These are phyloP conservation scores for Molorchus minor DNA, from an alignment of 2,888 invertebrate species.

Conservation along the genomic window DNA sequence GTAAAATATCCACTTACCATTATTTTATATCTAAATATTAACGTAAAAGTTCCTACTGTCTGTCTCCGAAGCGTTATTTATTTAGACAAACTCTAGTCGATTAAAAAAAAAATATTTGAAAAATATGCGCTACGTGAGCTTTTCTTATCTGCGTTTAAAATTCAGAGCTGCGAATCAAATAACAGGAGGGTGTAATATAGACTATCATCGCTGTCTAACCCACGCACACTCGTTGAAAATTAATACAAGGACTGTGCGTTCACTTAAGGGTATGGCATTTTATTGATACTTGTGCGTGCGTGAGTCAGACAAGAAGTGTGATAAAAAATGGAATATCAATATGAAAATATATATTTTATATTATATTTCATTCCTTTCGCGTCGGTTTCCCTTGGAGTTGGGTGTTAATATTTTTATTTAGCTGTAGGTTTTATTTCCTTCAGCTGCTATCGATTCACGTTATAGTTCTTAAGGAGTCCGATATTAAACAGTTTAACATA, in stretches of 20 bases:
- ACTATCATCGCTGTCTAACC: slow-evolving; percentile 21
- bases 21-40: too few species aligned
- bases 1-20: too few species aligned
- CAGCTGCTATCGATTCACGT: too few species aligned
- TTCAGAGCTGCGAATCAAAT: not conserved
- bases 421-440: too few species aligned
- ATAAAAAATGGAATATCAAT: slow-evolving; percentile 21
- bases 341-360: slow-evolving; percentile 13
- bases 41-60: too few species aligned
- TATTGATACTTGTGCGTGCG: slow-evolving; percentile 23
- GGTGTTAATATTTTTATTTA: slow-evolving; percentile 1
- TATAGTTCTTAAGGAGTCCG: too few species aligned
- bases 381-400: not conserved
- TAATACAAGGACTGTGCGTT: slow-evolving; percentile 18
- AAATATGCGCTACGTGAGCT: not conserved
- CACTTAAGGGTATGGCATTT: slow-evolving; percentile 12
- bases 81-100: too few species aligned
- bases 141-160: not conserved
- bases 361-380: not conserved
- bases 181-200: slow-evolving; percentile 2
- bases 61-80: too few species aligned
- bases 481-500: too few species aligned
- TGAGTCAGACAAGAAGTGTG: slow-evolving; percentile 20
- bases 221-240: slow-evolving; percentile 16
- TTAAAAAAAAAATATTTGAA: too few species aligned